Evolutionary conservation across 2,797 vertebrate genomes (phyloP).

Genomic region (Chiroxiphia lanceolata): DNA sequence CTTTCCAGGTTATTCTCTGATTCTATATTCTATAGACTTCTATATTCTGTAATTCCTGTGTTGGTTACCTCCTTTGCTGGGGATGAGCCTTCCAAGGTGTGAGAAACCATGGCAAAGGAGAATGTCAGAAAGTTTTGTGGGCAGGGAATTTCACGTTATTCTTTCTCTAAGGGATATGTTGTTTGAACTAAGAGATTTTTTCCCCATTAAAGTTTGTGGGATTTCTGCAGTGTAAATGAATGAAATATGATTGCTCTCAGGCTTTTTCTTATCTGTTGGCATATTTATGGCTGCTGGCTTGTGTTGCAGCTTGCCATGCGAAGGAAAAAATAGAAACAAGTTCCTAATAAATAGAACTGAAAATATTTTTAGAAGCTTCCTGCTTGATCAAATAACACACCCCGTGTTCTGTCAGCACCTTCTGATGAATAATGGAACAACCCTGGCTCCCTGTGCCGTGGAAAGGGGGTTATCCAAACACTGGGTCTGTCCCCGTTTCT

Average conservation of each 20-base stretch:
- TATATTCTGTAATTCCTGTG: not conserved
- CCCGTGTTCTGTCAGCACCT: not conserved
- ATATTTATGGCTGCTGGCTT: not conserved
- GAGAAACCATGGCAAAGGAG: not conserved
- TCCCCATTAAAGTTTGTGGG: not conserved
- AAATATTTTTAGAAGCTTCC: slow-evolving; percentile 37
- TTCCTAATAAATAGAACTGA: not conserved
- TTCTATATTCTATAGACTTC: not conserved
- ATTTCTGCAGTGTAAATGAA: not conserved
- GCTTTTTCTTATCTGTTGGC: not conserved
- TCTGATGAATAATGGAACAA: slow-evolving; percentile 24
- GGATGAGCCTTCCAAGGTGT: not conserved
- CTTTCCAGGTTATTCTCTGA: not conserved
- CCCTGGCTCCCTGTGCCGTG: not conserved
- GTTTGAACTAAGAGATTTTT: not conserved
- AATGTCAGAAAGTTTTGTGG: not conserved
- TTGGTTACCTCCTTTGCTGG: not conserved
- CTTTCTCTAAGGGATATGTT: not conserved
- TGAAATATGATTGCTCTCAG: not conserved
- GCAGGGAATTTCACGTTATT: not conserved
- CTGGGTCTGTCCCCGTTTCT: not conserved
- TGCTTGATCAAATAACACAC: slow-evolving; percentile 1
- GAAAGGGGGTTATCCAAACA: not conserved
- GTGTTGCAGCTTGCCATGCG: not conserved
- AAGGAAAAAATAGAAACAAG: not conserved